These are phyloP conservation scores for Aplysina aerophoba DNA, from an alignment of 37 sponge, comb jelly and placozoan genomes.

Conservation along the genomic window DNA sequence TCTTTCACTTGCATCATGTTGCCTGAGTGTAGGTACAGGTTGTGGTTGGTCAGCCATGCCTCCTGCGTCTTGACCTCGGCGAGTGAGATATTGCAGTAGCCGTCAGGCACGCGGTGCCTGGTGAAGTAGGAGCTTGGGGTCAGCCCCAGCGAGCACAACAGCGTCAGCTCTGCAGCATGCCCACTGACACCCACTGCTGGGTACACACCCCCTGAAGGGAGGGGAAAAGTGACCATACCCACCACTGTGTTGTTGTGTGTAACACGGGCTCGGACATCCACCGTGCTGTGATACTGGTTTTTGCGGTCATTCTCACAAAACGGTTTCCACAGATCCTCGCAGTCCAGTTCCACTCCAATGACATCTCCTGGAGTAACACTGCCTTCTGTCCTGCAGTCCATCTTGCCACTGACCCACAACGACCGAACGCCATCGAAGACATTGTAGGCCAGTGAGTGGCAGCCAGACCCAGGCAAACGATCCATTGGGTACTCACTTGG, in stretches of 20 bases:
- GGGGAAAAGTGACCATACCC: neutral
- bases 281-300: neutral
- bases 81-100: constrained; percentile 39
- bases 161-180: constrained; percentile 19
- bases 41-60: neutral
- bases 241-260: neutral
- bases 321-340: constrained; percentile 49
- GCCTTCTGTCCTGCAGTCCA: neutral
- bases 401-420: neutral
- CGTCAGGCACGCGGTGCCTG: constrained; percentile 52
- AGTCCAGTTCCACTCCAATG: constrained; percentile 50
- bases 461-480: constrained; percentile 36
- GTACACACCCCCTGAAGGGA: constrained; percentile 51
- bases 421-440: neutral
- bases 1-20: neutral
- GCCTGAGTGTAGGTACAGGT: neutral
- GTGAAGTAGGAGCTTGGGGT: constrained; percentile 54
- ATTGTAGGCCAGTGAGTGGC: constrained; percentile 51
- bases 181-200: constrained; percentile 58
- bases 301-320: neutral
- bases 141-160: constrained; percentile 15
- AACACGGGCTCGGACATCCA: neutral
- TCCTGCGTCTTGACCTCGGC: neutral
- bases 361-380: constrained; percentile 54
- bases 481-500: constrained; percentile 25